Evolutionary conservation across 2,113 vertebrate genomes (phyloP), one percentile per base, ranked within the genome.

Genomic region (Taurulus bubalis): DNA sequence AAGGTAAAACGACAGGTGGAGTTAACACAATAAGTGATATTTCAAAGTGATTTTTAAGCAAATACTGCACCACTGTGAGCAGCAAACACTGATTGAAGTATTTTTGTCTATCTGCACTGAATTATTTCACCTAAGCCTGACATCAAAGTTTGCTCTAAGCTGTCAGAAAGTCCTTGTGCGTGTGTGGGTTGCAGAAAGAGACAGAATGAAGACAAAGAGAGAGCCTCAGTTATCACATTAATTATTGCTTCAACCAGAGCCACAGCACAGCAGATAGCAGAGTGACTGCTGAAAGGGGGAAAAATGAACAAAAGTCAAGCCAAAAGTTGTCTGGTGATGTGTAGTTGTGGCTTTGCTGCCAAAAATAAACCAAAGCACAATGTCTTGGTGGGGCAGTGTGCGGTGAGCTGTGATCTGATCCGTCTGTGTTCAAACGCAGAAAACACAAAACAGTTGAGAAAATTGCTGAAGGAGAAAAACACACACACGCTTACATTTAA

Each of bases 71-170:
- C 24, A 32, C 30, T 18, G 14, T 26, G 42, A 56, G 18, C 8
- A 56, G 18, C 8, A 47, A 71, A 71, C 36, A 68, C 47, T 71
- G 38, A 64, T 68, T 24, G 32, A 53, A 56, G 32, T 20, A 0
- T 5, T 9, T 42, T 40, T 3, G 34, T 30, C 6, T 9, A 15
- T 79, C 49, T 74, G 62, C 28, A 53, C 30, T 42, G 55, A 47
- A 18, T 49, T 67, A 64, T 72, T 85, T 78, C 55, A 75, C 32
- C 67, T 38, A 72, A 87, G 56, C 34, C 30, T 66, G 42, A 64
- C 85, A 87, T 91, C 84, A 90, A 91, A 90, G 77, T 84, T 79
- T 71, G 47, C 75, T 65, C 55, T 8, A 11, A 78, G 79, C 85
- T 79, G 38, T 73, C 85, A 79, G 26, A 68, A 71, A 71, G 75